Evolutionary conservation across 1,140 invertebrate genomes (phyloP), one percentile per base, ranked within the genome.

Genomic region (Dreissena polymorpha): DNA sequence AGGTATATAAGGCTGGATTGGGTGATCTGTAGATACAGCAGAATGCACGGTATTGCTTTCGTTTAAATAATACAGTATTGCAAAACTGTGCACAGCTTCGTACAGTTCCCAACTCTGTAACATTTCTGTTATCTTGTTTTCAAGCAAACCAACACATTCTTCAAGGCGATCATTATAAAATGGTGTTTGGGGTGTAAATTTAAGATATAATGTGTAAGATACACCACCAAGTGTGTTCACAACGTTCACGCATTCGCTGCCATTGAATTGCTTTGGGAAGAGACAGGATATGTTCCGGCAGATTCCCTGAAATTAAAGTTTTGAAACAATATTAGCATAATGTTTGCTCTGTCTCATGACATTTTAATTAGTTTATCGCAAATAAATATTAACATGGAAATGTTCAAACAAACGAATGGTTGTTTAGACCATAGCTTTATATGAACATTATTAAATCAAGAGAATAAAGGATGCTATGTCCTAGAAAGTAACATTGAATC

Each of bases 181-280:
- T 18, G 57, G 16, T 18, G 57, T 60, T 23, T n/a, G 16, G 16
- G 75, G 60, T 51, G 75, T 68, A 3, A 77, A 18, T 64, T 25
- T 77, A 53, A 77, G 12, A 23, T 67, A 77, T 12, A 68, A 50
- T 8, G 21, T 14, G 25, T 68, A 77, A 5, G 18, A 14, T 21
- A 77, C 75, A 12, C 75, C 75, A 51, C 75, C 63, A n/a, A 77
- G 49, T 7, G 27, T 53, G 12, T 77, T 13, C 8, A 68, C 21
- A 3, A 23, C 13, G 51, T 77, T 65, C 5, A 77, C 75, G 53
- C 75, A 77, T n/a, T n/a, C 57, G 14, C 16, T 25, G 12, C 63
- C 75, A 55, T 67, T 53, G 29, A 27, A 23, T 16, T 18, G 12
- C 65, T 77, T 77, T 12, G 75, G 75, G 29, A 77, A 77, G n/a